phyloP scores from a whole-genome alignment of 2,888 invertebrate genomes.

The Byasa hedistus region DNA sequence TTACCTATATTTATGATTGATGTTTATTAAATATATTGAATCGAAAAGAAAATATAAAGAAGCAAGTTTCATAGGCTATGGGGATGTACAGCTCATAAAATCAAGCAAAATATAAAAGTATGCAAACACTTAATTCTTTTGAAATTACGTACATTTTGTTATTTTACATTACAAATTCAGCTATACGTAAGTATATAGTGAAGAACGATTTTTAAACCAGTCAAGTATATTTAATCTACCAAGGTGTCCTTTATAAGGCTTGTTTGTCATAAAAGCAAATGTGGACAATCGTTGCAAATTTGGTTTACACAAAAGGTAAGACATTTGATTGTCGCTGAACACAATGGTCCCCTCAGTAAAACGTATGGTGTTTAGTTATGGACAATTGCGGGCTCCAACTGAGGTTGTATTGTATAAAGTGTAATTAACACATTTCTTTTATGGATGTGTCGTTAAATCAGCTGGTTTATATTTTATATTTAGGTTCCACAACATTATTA shows the following conservation, averaged over 20 bases:
- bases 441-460: constrained; percentile 1
- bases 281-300: constrained; percentile 29
- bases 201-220: too few relatives aligned
- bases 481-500: background rate
- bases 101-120: too few relatives aligned
- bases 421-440: constrained; percentile 18
- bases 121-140: too few relatives aligned
- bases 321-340: constrained; percentile 26
- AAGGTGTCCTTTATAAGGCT: constrained; percentile 15
- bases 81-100: too few relatives aligned
- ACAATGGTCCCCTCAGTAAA: constrained; percentile 27
- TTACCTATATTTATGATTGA: too few relatives aligned
- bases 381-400: constrained; percentile 21
- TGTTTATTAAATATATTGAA: too few relatives aligned
- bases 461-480: background rate
- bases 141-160: too few relatives aligned
- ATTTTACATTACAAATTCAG: too few relatives aligned
- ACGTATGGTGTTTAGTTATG: constrained; percentile 12
- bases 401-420: background rate
- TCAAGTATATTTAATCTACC: background rate
- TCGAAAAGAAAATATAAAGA: too few relatives aligned
- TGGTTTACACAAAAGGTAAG: constrained; percentile 33
- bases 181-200: too few relatives aligned
- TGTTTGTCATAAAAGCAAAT: constrained; percentile 24
- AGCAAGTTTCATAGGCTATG: too few relatives aligned